These are phyloP conservation scores for Crax fasciolata DNA, from an alignment of 2,797 vertebrate genomes.

Conservation along the genomic window DNA sequence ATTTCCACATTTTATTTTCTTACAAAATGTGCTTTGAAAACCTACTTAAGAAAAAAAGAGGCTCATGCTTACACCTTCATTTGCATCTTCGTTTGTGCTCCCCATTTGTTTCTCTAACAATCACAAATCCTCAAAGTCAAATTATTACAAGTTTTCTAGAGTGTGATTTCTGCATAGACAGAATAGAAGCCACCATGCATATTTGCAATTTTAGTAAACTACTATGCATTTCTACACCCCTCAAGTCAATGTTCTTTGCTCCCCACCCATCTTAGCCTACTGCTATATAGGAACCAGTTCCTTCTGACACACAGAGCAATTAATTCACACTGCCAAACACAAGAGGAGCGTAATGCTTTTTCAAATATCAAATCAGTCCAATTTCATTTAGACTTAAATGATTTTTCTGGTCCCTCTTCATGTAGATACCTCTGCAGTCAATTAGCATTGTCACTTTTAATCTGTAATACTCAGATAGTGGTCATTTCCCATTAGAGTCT, in stretches of 20 bases:
- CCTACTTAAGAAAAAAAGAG: background rate
- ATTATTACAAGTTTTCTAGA: background rate
- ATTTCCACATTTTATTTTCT: background rate
- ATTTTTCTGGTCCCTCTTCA: constrained; percentile 91
- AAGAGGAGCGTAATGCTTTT: constrained; percentile 79
- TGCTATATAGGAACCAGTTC: constrained; percentile 55
- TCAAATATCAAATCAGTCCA: constrained; percentile 93
- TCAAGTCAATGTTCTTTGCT: constrained; percentile 1
- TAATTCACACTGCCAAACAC: constrained; percentile 80
- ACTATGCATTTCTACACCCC: background rate
- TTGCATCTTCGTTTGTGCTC: background rate
- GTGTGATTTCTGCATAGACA: background rate
- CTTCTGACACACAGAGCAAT: constrained; percentile 73
- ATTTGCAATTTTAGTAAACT: background rate
- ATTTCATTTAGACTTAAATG: constrained; percentile 97
- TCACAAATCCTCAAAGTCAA: background rate
- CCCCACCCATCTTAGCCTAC: background rate
- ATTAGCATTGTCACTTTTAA: constrained; percentile 98
- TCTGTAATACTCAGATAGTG: constrained; percentile 91
- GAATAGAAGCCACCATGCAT: background rate
- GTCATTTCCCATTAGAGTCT: constrained; percentile 96
- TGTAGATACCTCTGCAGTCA: constrained; percentile 94
- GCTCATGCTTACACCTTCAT: background rate
- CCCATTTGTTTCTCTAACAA: background rate
- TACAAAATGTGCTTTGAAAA: background rate